These are phyloP conservation scores for Apogon talboti DNA, from an alignment of 2,797 vertebrate species.

Conservation along the genomic window DNA sequence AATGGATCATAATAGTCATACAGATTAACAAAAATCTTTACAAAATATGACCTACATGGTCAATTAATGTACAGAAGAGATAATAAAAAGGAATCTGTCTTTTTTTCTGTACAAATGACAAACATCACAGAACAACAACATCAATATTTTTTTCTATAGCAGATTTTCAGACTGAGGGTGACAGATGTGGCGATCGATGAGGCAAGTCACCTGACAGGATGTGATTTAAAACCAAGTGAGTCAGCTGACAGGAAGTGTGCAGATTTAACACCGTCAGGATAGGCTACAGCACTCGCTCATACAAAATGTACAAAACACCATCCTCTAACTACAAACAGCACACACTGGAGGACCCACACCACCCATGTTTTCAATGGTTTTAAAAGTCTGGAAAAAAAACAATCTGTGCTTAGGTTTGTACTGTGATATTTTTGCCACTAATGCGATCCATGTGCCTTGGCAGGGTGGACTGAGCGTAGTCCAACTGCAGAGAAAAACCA, in stretches of 20 bases:
- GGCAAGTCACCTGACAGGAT: constrained; percentile 75
- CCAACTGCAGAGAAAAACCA: constrained; percentile 57
- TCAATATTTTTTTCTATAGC: constrained; percentile 80
- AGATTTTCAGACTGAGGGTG: constrained; percentile 69
- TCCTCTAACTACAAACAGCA: constrained; percentile 94
- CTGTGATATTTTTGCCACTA: constrained; percentile 40
- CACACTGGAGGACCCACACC: constrained; percentile 57
- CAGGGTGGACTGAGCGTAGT: constrained; percentile 47
- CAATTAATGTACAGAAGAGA: constrained; percentile 85
- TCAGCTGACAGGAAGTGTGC: constrained; percentile 90
- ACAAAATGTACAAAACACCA: constrained; percentile 99
- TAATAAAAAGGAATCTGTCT: constrained; percentile 82
- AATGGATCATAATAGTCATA: constrained; percentile 82
- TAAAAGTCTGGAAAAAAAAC: constrained; percentile 41
- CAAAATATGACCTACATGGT: constrained; percentile 83
- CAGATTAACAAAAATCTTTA: constrained; percentile 87
- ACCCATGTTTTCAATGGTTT: constrained; percentile 67
- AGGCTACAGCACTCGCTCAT: constrained; percentile 96
- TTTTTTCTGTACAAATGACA: constrained; percentile 95
- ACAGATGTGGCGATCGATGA: constrained; percentile 53
- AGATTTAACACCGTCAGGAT: constrained; percentile 89
- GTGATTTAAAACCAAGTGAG: constrained; percentile 81
- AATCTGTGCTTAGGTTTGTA: constrained; percentile 71
- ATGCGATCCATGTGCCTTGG: constrained; percentile 44
- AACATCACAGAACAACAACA: constrained; percentile 96